These are phyloP conservation scores for Sycophila texana DNA, from an alignment of 2,888 invertebrate genomes.

Conservation along the genomic window DNA sequence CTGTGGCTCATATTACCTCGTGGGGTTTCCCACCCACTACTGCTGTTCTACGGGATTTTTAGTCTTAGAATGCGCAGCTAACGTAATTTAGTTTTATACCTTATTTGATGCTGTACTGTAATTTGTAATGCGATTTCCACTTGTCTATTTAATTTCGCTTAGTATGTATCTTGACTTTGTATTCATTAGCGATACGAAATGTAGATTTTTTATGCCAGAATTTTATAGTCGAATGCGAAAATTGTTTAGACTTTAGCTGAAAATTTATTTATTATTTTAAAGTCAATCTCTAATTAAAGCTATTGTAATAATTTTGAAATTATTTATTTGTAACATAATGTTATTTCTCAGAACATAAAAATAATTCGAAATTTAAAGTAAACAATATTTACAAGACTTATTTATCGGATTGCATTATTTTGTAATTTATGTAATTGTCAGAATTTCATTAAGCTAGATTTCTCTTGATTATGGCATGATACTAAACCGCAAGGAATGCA, in stretches of 20 bases:
- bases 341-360: too few relatives aligned
- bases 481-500: slow-evolving; percentile 47
- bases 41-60: slow-evolving; percentile 71
- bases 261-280: too few relatives aligned
- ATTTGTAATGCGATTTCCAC: slow-evolving; percentile 9
- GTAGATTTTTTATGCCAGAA: slow-evolving; percentile 19
- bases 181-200: slow-evolving; percentile 17
- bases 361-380: too few relatives aligned
- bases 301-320: too few relatives aligned
- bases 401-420: background rate
- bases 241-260: background rate
- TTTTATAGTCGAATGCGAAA: slow-evolving; percentile 15
- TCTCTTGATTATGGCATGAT: slow-evolving; percentile 34
- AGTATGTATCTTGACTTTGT: slow-evolving; percentile 18
- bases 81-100: slow-evolving; percentile 26
- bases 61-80: slow-evolving; percentile 33
- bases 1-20: slow-evolving; percentile 87
- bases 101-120: background rate
- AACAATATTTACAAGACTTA: too few relatives aligned
- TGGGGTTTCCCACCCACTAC: slow-evolving; percentile 87
- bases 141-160: slow-evolving; percentile 8
- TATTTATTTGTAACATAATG: too few relatives aligned
- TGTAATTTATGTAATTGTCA: background rate
- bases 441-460: slow-evolving; percentile 17
- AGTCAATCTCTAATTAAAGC: too few relatives aligned